Evolutionary conservation across 2,113 vertebrate species (phyloP).

Genomic region (Vombatus ursinus): DNA sequence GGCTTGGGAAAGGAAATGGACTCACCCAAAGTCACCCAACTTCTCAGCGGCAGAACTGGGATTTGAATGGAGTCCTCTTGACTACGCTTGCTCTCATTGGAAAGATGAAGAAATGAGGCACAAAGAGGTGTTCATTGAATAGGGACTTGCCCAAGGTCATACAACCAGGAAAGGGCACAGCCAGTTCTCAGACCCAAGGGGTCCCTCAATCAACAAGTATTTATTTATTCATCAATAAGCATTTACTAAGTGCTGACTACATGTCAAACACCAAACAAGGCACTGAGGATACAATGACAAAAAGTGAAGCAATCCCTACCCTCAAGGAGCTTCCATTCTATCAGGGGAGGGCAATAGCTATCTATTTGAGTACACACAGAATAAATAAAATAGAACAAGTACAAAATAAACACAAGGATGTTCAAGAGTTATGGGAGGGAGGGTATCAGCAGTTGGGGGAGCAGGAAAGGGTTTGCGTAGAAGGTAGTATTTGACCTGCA

Average conservation of each 20-base stretch:
- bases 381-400: background rate
- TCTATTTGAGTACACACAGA: background rate
- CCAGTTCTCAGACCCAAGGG: background rate
- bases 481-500: background rate
- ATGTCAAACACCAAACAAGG: background rate
- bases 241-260: background rate
- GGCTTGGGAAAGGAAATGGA: background rate
- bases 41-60: no score
- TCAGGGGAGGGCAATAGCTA: background rate
- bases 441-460: no score
- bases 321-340: background rate
- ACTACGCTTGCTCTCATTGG: background rate
- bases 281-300: background rate
- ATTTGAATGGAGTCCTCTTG: background rate
- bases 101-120: no score
- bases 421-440: background rate
- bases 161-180: background rate
- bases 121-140: no score
- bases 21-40: no score
- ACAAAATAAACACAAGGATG: background rate
- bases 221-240: background rate
- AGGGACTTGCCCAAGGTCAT: background rate
- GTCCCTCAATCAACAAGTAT: background rate
- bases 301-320: background rate
- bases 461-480: background rate